These are phyloP conservation scores for Discoglossus pictus DNA, from an alignment of 2,797 vertebrate genomes.

Conservation along the genomic window DNA sequence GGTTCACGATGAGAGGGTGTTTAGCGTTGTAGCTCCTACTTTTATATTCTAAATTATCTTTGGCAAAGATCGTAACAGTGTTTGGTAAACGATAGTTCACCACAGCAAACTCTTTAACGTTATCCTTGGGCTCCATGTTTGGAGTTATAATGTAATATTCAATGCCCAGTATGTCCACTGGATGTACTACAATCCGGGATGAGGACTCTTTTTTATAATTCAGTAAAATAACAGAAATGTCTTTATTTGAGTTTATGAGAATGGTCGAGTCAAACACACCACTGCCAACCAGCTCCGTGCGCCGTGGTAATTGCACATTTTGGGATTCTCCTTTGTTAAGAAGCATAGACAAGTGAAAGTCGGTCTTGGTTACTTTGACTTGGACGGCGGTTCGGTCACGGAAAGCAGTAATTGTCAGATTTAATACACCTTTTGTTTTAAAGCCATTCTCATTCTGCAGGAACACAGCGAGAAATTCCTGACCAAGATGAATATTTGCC, in stretches of 20 bases:
- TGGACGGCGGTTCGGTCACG: slow-evolving; percentile 36
- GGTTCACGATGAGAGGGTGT: slow-evolving; percentile 40
- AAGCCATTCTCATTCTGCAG: slow-evolving; percentile 11
- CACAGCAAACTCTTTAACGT: slow-evolving; percentile 64
- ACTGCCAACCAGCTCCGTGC: slow-evolving; percentile 55
- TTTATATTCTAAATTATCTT: slow-evolving; percentile 16
- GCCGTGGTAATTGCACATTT: slow-evolving; percentile 48
- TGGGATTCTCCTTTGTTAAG: slow-evolving; percentile 52
- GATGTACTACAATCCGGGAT: slow-evolving; percentile 66
- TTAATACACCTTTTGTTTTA: background rate
- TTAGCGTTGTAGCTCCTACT: background rate
- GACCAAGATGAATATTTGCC: background rate
- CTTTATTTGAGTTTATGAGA: slow-evolving; percentile 58
- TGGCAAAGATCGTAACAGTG: slow-evolving; percentile 55
- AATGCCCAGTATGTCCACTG: slow-evolving; percentile 61
- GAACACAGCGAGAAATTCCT: slow-evolving; percentile 32
- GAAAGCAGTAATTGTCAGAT: slow-evolving; percentile 57
- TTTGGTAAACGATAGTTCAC: slow-evolving; percentile 64
- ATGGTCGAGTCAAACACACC: slow-evolving; percentile 54
- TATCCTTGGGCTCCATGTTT: fast-evolving
- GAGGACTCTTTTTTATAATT: slow-evolving; percentile 60
- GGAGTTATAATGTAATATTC: slow-evolving; percentile 72
- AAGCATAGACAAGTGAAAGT: background rate
- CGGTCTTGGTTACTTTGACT: slow-evolving; percentile 55
- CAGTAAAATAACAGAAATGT: slow-evolving; percentile 61